Evolutionary conservation across 2,888 invertebrate species (phyloP), one percentile per base, ranked within the genome.

Genomic region (Morpho helenor): DNA sequence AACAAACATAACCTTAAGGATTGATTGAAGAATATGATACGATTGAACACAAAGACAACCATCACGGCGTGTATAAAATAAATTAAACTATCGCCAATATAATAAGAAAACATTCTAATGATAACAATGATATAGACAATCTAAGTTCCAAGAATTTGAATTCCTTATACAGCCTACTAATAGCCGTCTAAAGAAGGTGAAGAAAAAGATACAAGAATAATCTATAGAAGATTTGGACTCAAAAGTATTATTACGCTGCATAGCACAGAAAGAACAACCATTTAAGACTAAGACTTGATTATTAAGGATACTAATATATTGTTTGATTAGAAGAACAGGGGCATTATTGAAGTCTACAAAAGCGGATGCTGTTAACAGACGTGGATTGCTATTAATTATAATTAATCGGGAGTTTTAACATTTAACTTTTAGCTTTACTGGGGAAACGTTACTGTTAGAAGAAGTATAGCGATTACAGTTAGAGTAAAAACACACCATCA

Each of bases 401-500:
- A 16, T 50, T 50, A 9, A 39, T 52, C 43, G 31, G 45, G 52
- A 31, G 7, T 39, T 52, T 2, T 43, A 31, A 39, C 31, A 7
- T 10, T 52, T 8, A 31, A 39, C 8, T 7, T 45, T 52, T 16
- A 52, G 31, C 31, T 52, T 56, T 45, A 39, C n/a, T 43, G 9
- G 56, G 51, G 10, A 49, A 54, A 39, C 44, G 41, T 55, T 23
- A 49, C 44, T 56, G 43, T 63, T 60, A 63, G 22, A 58, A 50
- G 58, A 51, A 22, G 16, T 10, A 57, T 63, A 63, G 63, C 61
- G 51, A 47, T 59, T 68, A 73, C 68, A 70, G 68, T 67, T 68
- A 65, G 71, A 72, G 66, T 70, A 66, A 72, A 63, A 75, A 86
- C 84, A 79, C 81, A 85, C 84, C 84, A 80, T 79, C 68, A 75